Percentiles rank a stretch among this genome's conserved stretches.
These are phyloP conservation scores for Pachyrhynchus sulphureomaculatus DNA, from an alignment of 1,140 invertebrate species.

Conservation along the genomic window DNA sequence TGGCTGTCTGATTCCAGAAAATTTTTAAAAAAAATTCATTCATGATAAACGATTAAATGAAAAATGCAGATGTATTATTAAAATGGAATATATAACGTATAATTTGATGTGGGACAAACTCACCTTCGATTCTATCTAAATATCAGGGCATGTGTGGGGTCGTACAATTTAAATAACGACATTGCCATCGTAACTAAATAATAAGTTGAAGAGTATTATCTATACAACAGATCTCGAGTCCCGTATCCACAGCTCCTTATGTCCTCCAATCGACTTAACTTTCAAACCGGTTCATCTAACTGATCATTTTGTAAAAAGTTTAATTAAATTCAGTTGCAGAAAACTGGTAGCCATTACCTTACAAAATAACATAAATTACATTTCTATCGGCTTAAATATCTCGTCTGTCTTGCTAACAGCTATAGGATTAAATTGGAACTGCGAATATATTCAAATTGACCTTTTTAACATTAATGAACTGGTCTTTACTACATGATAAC, in stretches of 20 bases:
- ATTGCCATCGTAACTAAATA: background rate
- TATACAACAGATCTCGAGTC: background rate
- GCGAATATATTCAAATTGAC: constrained; percentile 4
- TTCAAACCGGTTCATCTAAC: constrained; percentile 9
- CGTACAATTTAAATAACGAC: constrained; percentile 12
- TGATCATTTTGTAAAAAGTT: constrained; percentile 13
- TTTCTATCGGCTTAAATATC: background rate
- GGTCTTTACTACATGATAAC: constrained; percentile 10
- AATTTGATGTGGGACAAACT: too few species aligned
- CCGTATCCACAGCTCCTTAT: background rate
- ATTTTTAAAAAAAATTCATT: too few species aligned
- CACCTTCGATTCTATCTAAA: too few species aligned
- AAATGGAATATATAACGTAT: too few species aligned
- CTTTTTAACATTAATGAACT: background rate
- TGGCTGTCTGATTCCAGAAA: too few species aligned
- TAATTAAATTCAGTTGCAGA: constrained; percentile 13
- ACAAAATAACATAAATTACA: constrained; percentile 13
- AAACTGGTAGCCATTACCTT: constrained; percentile 10
- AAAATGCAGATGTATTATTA: too few species aligned
- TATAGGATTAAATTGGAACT: background rate
- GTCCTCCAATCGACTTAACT: constrained; percentile 1
- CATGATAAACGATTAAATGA: too few species aligned
- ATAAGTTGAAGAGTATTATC: constrained; percentile 3
- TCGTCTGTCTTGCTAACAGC: constrained; percentile 2
- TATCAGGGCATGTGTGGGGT: background rate